Evolutionary conservation across 2,113 vertebrate genomes (phyloP).

Genomic region (Nothocercus julius): DNA sequence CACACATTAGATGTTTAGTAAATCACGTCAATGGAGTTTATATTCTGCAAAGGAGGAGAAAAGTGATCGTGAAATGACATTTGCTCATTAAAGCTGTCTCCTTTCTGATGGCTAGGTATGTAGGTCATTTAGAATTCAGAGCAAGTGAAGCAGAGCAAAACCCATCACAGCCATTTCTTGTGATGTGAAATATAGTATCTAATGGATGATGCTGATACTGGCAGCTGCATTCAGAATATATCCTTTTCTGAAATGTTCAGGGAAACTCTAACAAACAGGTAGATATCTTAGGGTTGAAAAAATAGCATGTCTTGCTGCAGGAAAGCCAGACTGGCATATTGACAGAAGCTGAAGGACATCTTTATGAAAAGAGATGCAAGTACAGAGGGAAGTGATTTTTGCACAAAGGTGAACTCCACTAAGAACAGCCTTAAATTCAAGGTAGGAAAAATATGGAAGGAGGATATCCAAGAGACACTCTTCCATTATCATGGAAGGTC

Average conservation of each 20-base stretch:
- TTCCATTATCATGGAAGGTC: neutral
- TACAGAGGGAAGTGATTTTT: neutral
- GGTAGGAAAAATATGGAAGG: neutral
- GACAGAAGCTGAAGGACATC: neutral
- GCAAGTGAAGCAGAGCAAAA: constrained; percentile 26
- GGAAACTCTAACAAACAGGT: neutral
- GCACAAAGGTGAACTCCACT: neutral
- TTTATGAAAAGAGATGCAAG: neutral
- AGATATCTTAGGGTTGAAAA: neutral
- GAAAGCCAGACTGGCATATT: neutral
- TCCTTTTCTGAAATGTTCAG: neutral
- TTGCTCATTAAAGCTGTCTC: neutral
- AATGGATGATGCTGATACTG: neutral
- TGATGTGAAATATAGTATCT: constrained; percentile 1
- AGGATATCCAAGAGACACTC: neutral
- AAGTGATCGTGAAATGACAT: neutral
- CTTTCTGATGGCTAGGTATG: neutral
- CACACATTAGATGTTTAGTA: constrained; percentile 18
- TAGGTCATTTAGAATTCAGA: constrained; percentile 31
- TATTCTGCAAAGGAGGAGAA: neutral
- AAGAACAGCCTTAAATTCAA: neutral
- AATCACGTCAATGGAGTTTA: neutral
- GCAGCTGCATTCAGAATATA: neutral
- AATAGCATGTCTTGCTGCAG: neutral
- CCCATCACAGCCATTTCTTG: neutral